Conservation (phyloP, 2,888 invertebrate species). For the Caenorhabditis panamensis region DNA sequence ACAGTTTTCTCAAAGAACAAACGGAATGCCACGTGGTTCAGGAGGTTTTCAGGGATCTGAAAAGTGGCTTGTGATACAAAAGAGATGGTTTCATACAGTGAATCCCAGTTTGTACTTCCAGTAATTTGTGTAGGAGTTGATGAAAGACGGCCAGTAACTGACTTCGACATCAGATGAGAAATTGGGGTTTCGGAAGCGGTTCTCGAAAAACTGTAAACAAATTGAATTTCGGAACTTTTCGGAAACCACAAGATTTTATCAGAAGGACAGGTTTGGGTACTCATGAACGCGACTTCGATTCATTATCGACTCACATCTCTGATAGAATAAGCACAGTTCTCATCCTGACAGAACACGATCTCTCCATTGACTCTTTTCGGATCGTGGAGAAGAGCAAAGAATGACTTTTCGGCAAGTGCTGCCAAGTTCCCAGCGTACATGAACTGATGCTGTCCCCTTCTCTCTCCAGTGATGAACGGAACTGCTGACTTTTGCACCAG, state of each 20-base stretch:
- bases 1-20: conserved; percentile 75
- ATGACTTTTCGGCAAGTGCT: conserved; percentile 67
- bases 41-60: conserved; percentile 50
- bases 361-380: conserved; percentile 69
- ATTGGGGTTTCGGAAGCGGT: conserved; percentile 38
- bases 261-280: too few species aligned
- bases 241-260: neutral
- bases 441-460: conserved; percentile 78
- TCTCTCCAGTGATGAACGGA: conserved; percentile 70
- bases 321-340: conserved; percentile 69
- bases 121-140: conserved; percentile 40
- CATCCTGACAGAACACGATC: conserved; percentile 77
- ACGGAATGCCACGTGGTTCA: conserved; percentile 70
- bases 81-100: neutral
- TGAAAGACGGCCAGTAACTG: conserved; percentile 48
- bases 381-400: conserved; percentile 64
- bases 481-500: conserved; percentile 64
- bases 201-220: conserved; percentile 63
- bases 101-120: conserved; percentile 53
- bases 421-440: conserved; percentile 78
- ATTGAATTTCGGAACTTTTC: neutral
- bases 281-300: neutral
- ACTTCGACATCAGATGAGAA: conserved; percentile 19
- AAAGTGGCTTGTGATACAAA: neutral
- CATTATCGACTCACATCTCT: conserved; percentile 67